Conservation (phyloP, 2,113 vertebrate genomes). For the Sceloporus undulatus region DNA sequence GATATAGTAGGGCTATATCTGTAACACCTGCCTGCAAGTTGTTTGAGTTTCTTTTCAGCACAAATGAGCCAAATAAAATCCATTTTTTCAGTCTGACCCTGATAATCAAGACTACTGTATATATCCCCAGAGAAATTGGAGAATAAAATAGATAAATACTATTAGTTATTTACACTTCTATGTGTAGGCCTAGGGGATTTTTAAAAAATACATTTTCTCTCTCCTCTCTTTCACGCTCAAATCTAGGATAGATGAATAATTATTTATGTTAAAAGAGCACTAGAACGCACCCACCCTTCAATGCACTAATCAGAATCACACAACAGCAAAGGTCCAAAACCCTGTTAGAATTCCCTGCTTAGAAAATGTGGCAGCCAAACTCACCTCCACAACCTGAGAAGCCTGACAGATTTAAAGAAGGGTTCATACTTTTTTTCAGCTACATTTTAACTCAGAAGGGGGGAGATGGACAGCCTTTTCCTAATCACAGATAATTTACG, state of each 20-base stretch:
- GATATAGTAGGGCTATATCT: background rate
- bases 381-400: background rate
- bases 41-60: background rate
- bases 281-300: background rate
- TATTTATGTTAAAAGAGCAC: background rate
- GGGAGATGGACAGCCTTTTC: background rate
- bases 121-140: constrained; percentile 9
- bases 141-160: constrained; percentile 27
- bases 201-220: constrained; percentile 3
- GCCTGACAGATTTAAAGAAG: background rate
- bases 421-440: background rate
- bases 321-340: background rate
- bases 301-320: background rate
- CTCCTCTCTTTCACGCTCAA: no score
- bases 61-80: constrained; percentile 32
- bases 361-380: background rate
- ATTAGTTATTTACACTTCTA: constrained; percentile 42
- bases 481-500: constrained; percentile 1
- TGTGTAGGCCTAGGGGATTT: background rate
- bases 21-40: background rate
- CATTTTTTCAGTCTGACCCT: constrained; percentile 39
- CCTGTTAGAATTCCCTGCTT: background rate
- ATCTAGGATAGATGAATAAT: constrained; percentile 1
- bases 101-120: constrained; percentile 14
- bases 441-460: no score